Percentiles rank a stretch among this genome's conserved stretches.
phyloP scores from a whole-genome alignment of 2,888 invertebrate species.

The Eupeodes latifasciatus region DNA sequence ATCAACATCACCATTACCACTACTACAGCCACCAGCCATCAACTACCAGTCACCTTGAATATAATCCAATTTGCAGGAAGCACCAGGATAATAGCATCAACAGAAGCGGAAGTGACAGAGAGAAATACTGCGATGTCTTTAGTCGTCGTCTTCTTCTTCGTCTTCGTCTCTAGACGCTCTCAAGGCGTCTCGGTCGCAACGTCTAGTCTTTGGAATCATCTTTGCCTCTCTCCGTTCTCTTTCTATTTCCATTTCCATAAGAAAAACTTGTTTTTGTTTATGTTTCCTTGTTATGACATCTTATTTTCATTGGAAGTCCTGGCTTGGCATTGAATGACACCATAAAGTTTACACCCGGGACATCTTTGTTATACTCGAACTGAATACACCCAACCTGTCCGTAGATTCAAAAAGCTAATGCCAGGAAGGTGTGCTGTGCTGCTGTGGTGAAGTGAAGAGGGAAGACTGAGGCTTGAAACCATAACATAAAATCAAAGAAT shows the following conservation, averaged over 20 bases:
- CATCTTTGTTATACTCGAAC: slow-evolving; percentile 24
- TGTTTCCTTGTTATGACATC: slow-evolving; percentile 75
- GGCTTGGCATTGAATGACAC: slow-evolving; percentile 55
- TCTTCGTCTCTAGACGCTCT: background rate
- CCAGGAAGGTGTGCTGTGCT: slow-evolving; percentile 1
- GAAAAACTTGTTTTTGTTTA: slow-evolving; percentile 62
- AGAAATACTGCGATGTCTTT: background rate
- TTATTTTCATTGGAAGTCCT: slow-evolving; percentile 63
- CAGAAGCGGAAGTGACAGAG: slow-evolving; percentile 32
- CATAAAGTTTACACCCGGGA: slow-evolving; percentile 50
- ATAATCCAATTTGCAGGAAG: slow-evolving; percentile 75
- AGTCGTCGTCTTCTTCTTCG: background rate
- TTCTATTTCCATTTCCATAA: background rate
- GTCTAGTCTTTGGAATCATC: slow-evolving; percentile 58
- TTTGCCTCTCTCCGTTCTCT: background rate
- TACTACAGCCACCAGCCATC: background rate
- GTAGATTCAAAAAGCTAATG: background rate
- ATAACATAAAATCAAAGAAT: slow-evolving; percentile 48
- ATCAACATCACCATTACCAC: too few relatives aligned
- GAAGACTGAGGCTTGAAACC: background rate
- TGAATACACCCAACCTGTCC: too few relatives aligned
- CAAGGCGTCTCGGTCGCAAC: slow-evolving; percentile 19
- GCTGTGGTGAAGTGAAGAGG: background rate
- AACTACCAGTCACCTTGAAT: slow-evolving; percentile 46
- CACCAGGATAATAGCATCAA: slow-evolving; percentile 58